phyloP scores from a whole-genome alignment of 2,113 vertebrate species.

The Piaya cayana region DNA sequence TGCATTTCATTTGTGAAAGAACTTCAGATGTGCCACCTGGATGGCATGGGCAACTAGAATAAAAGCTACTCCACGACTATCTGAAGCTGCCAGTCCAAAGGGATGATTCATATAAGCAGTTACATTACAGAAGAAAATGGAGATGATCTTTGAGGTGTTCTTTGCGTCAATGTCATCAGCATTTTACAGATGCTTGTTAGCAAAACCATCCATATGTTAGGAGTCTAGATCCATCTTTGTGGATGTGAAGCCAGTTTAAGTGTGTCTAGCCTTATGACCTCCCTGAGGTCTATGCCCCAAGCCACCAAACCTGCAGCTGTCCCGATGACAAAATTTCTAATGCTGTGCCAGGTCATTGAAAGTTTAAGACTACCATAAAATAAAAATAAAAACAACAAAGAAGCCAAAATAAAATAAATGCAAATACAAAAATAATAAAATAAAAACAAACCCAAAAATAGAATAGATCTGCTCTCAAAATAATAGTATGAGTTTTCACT shows the following conservation, averaged over 20 bases:
- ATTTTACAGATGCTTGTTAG: background rate
- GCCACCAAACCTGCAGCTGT: background rate
- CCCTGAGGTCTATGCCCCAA: background rate
- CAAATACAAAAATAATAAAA: no score
- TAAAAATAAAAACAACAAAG: no score
- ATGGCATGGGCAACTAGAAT: accelerated
- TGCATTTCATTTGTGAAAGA: background rate
- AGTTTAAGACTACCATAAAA: background rate
- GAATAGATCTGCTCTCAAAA: background rate
- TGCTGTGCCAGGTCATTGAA: background rate
- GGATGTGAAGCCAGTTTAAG: background rate
- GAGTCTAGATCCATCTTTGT: background rate
- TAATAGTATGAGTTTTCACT: background rate
- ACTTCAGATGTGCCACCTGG: background rate
- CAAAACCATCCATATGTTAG: background rate
- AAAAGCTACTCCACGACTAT: background rate
- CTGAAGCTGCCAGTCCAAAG: background rate
- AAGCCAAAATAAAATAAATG: no score
- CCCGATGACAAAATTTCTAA: background rate
- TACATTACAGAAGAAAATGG: background rate
- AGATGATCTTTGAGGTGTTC: background rate
- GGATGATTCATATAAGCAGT: background rate
- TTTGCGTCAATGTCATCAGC: background rate
- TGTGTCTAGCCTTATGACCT: background rate
- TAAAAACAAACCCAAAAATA: background rate